A percentile compares a stretch with the other conserved stretches of the same genome.
Evolutionary conservation across 2,113 vertebrate genomes (phyloP).

Genomic region (Xerus inauris): DNA sequence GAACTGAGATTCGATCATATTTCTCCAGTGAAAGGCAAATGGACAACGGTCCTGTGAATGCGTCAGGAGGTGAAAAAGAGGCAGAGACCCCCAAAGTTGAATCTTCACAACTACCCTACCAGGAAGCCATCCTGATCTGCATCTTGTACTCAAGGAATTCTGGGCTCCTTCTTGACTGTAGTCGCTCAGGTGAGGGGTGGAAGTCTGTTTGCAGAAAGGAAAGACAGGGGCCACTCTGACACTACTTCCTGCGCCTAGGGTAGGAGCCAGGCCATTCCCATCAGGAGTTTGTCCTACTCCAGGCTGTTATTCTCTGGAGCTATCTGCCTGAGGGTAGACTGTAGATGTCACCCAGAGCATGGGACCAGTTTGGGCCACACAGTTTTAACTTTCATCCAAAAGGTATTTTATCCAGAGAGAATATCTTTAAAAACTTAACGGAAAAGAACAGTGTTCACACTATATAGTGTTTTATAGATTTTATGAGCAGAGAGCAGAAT

Average conservation of each 20-base stretch:
- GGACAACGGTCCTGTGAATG: background rate
- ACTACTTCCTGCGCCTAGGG: fast-evolving
- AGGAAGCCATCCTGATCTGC: background rate
- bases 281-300: background rate
- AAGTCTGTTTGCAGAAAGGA: background rate
- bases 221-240: no score
- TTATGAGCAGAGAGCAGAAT: background rate
- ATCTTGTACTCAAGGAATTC: background rate
- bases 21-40: background rate
- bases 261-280: fast-evolving
- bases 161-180: background rate
- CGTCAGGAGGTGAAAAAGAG: background rate
- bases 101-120: no score
- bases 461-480: background rate
- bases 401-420: background rate
- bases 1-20: background rate
- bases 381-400: background rate
- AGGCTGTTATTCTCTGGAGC: background rate
- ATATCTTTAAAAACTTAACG: background rate
- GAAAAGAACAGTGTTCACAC: background rate
- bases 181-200: background rate
- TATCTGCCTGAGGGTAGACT: background rate
- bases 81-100: background rate
- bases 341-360: background rate
- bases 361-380: background rate